Base-by-base conservation (phyloP, 1,140 invertebrate genomes). In the Drosophila orena region DNA sequence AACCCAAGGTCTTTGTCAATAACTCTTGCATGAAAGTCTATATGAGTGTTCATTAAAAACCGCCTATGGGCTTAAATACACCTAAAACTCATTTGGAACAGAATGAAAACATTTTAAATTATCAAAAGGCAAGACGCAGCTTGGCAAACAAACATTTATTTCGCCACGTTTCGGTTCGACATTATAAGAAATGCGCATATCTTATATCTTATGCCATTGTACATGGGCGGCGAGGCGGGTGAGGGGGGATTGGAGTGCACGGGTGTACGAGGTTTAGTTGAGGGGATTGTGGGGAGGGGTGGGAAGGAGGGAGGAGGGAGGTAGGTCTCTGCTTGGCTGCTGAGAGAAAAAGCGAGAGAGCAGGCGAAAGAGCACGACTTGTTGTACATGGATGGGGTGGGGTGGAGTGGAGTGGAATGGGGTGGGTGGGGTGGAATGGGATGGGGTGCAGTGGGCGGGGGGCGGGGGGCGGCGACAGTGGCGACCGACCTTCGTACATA, bases 181-280 rank as follows among this genome's bases (percentile, higher is more conserved):
- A 77, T 73, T 86, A 88, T 88, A 88, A 88, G 79, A 89, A 88
- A 88, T 89, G 84, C 83, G 83, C 83, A 88, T 88, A 88, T 88
- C 83, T 88, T 89, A 88, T 88, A 86, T 86, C 79, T 66, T 62
- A 40, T 75, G 75, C 81, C 62, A 81, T 78, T 81, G 79, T 88
- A 89, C 83, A 85, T 86, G 86, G 81, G 81, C 72, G 56, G 59
- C 55, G 52, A 11, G 53, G 60, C 64, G 71, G 43, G 40, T 54
- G 72, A 24, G 24, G 24, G 30, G 27, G 30, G 30, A 7, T 69
- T 44, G 58, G 58, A 61, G 75, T 46, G 58, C 15, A 46, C 58
- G 54, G 59, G 52, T 57, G 70, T 57, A 60, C 70, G 76, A 20
- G 47, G 47, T 15, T 50, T 50, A 27, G 38, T 27, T 20, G 62